phyloP scores from a whole-genome alignment of 2,888 invertebrate genomes.

The Diarsia dahlii region DNA sequence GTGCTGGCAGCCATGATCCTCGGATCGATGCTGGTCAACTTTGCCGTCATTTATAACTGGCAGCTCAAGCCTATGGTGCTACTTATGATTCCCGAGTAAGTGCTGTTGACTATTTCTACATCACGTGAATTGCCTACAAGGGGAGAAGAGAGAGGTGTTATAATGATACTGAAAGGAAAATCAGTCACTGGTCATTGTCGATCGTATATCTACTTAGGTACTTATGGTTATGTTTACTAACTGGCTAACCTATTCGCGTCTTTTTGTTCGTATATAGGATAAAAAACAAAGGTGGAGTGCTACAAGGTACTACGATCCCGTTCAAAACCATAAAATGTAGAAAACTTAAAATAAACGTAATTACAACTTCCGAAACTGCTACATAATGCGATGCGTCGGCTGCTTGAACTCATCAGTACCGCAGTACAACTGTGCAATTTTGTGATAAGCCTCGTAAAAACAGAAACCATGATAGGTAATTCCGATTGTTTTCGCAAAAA shows the following conservation, averaged over 20 bases:
- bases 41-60: conserved; percentile 68
- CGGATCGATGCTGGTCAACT: conserved; percentile 66
- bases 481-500: too few relatives aligned
- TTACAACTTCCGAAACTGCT: too few relatives aligned
- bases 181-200: not conserved
- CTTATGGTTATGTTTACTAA: not conserved
- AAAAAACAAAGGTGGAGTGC: not conserved
- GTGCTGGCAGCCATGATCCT: conserved; percentile 66
- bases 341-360: too few relatives aligned
- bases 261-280: not conserved
- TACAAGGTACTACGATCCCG: not conserved
- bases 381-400: too few relatives aligned
- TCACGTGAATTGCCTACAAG: not conserved
- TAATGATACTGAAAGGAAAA: not conserved
- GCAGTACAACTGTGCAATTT: too few relatives aligned
- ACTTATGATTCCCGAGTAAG: conserved; percentile 77
- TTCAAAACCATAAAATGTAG: too few relatives aligned
- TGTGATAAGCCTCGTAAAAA: too few relatives aligned
- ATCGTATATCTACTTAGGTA: not conserved
- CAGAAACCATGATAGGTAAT: too few relatives aligned
- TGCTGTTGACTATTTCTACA: not conserved
- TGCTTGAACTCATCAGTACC: too few relatives aligned
- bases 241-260: not conserved
- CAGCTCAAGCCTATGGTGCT: conserved; percentile 73
- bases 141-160: not conserved